Percentiles rank a stretch among this genome's conserved stretches.
These are phyloP conservation scores for Thera britannica DNA, from an alignment of 2,888 invertebrate species.

Conservation along the genomic window DNA sequence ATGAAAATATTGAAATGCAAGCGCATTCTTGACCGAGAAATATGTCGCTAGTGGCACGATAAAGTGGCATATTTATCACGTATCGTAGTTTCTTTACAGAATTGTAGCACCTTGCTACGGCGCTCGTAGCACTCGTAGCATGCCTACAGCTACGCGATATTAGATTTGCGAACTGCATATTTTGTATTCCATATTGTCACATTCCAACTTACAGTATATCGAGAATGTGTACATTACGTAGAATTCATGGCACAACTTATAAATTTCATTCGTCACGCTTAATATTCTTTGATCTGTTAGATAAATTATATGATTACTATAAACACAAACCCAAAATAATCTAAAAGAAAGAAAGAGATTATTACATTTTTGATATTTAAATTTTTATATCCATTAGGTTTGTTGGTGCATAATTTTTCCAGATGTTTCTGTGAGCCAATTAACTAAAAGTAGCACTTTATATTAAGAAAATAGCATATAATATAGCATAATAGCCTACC, in stretches of 20 bases:
- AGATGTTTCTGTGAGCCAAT: too few relatives aligned
- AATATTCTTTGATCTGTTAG: too few relatives aligned
- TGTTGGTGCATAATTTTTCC: too few relatives aligned
- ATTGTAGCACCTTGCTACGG: constrained; percentile 28
- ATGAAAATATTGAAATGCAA: constrained; percentile 32
- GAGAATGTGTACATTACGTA: background rate
- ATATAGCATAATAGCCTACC: too few relatives aligned
- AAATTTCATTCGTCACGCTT: background rate
- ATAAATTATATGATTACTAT: too few relatives aligned
- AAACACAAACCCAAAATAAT: too few relatives aligned
- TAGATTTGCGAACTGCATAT: constrained; percentile 19
- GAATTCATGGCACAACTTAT: background rate
- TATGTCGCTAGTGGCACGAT: constrained; percentile 26
- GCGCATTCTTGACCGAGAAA: constrained; percentile 30
- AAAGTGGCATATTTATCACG: constrained; percentile 33
- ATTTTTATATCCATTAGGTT: too few relatives aligned
- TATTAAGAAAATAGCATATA: too few relatives aligned
- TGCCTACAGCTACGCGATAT: constrained; percentile 25
- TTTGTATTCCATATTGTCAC: constrained; percentile 12
- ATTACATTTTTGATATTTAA: too few relatives aligned
- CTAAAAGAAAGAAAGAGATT: too few relatives aligned
- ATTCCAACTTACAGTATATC: constrained; percentile 9
- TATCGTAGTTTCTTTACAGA: constrained; percentile 28
- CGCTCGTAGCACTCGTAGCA: constrained; percentile 13
- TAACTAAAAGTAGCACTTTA: too few relatives aligned